Conservation (phyloP, 2,113 vertebrate genomes). For the Dinomys branickii region DNA sequence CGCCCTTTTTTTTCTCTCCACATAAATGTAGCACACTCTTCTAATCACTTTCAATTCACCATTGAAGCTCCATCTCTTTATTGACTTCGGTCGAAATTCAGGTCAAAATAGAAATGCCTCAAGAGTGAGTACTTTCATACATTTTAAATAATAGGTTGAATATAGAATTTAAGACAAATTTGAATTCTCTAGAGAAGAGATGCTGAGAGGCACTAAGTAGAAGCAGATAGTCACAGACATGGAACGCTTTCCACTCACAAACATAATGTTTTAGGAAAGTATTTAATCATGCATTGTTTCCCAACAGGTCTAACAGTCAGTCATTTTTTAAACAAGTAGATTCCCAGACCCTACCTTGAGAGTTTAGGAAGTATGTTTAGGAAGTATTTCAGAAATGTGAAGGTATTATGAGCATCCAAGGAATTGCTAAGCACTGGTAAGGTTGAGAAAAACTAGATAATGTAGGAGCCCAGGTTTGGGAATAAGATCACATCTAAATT, state of each 20-base stretch:
- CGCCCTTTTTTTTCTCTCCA: not conserved
- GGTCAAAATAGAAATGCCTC: not conserved
- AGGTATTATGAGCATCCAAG: slow-evolving; percentile 37
- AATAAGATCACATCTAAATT: not conserved
- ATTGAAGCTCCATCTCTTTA: slow-evolving; percentile 36
- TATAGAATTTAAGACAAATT: not conserved
- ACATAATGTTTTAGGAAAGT: not conserved
- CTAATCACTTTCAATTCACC: not conserved
- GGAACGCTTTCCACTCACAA: not conserved
- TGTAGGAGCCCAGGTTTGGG: not conserved
- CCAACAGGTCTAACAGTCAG: not conserved
- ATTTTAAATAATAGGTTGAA: not conserved
- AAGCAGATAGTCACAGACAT: not conserved
- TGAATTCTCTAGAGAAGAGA: not conserved
- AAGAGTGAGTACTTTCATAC: not conserved
- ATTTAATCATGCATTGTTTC: not conserved
- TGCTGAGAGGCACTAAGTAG: not conserved
- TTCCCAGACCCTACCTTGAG: not conserved
- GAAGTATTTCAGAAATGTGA: slow-evolving; percentile 16
- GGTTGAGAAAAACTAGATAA: slow-evolving; percentile 6
- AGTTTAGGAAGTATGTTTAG: slow-evolving; percentile 8
- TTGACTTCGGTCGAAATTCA: not conserved
- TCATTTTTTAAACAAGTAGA: slow-evolving; percentile 25
- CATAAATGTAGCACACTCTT: not conserved
- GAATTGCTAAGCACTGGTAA: not conserved